Evolutionary conservation across 2,888 invertebrate species (phyloP).

Genomic region (Noctua janthina): DNA sequence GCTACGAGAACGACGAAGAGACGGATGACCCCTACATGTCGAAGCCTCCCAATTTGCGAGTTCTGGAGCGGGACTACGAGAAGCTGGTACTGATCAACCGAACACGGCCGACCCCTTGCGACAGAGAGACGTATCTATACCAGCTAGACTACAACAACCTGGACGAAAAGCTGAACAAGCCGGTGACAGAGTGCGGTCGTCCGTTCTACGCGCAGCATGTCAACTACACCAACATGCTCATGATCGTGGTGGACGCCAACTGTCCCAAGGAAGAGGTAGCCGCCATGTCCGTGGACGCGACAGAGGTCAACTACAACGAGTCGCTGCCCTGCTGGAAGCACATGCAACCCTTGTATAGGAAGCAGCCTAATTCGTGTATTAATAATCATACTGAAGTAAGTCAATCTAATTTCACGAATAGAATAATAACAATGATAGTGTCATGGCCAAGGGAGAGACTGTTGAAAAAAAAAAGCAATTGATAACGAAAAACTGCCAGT

Average conservation of each 20-base stretch:
- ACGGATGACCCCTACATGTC: slow-evolving; percentile 83
- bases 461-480: background rate
- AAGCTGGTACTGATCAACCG: slow-evolving; percentile 92
- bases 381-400: slow-evolving; percentile 93
- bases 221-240: slow-evolving; percentile 94
- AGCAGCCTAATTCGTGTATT: slow-evolving; percentile 94
- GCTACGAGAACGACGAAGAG: slow-evolving; percentile 89
- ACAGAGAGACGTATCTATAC: slow-evolving; percentile 92
- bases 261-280: slow-evolving; percentile 90
- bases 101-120: slow-evolving; percentile 96
- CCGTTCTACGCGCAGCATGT: slow-evolving; percentile 94
- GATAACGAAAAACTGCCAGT: background rate
- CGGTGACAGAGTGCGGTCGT: slow-evolving; percentile 84
- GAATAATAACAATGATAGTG: background rate
- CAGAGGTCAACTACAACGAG: slow-evolving; percentile 90
- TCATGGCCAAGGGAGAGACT: background rate
- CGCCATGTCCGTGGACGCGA: slow-evolving; percentile 83
- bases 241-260: slow-evolving; percentile 93
- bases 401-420: background rate
- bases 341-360: slow-evolving; percentile 91
- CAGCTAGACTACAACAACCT: slow-evolving; percentile 87
- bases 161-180: slow-evolving; percentile 88
- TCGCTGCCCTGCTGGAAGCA: slow-evolving; percentile 91
- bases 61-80: slow-evolving; percentile 91
- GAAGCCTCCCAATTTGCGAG: slow-evolving; percentile 82